These are phyloP conservation scores for Apogon hyalosoma DNA, from an alignment of 2,797 vertebrate species.

Conservation along the genomic window DNA sequence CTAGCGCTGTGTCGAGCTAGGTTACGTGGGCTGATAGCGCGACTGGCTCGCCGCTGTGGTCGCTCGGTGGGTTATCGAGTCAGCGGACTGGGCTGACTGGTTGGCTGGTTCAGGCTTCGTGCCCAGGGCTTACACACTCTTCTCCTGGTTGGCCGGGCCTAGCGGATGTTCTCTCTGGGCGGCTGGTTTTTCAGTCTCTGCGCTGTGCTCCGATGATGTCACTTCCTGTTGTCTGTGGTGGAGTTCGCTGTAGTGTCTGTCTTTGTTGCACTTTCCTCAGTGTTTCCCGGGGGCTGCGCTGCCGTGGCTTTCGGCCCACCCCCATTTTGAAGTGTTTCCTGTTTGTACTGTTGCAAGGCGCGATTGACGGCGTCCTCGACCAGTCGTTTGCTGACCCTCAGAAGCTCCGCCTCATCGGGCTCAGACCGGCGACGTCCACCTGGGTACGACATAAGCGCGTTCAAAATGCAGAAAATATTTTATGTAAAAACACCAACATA, in stretches of 20 bases:
- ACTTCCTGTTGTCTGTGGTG: slow-evolving; percentile 72
- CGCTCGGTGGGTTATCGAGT: slow-evolving; percentile 44
- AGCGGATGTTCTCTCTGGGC: slow-evolving; percentile 47
- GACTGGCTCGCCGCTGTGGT: slow-evolving; percentile 23
- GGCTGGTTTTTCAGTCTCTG: slow-evolving; percentile 53
- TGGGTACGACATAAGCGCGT: slow-evolving; percentile 56
- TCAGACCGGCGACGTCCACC: slow-evolving; percentile 90
- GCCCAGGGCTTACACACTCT: slow-evolving; percentile 39
- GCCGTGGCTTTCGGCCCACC: slow-evolving; percentile 81
- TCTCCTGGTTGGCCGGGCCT: slow-evolving; percentile 41
- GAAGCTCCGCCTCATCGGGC: slow-evolving; percentile 94
- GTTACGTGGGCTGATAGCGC: slow-evolving; percentile 42
- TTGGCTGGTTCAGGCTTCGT: slow-evolving; percentile 58
- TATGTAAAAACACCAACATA: too few relatives aligned
- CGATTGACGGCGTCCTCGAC: slow-evolving; percentile 95
- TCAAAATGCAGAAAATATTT: too few relatives aligned
- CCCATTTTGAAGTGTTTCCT: slow-evolving; percentile 93
- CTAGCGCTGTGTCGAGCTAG: slow-evolving; percentile 46
- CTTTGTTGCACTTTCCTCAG: slow-evolving; percentile 68
- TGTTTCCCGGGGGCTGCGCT: slow-evolving; percentile 77
- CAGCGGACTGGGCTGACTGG: slow-evolving; percentile 46
- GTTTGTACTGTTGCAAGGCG: slow-evolving; percentile 95
- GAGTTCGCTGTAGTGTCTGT: slow-evolving; percentile 69
- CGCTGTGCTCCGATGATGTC: slow-evolving; percentile 46
- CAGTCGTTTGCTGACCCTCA: slow-evolving; percentile 94